A percentile compares a stretch with the other conserved stretches of the same genome.
These are phyloP conservation scores for Acronicta alni DNA, from an alignment of 2,888 invertebrate species.

Conservation along the genomic window DNA sequence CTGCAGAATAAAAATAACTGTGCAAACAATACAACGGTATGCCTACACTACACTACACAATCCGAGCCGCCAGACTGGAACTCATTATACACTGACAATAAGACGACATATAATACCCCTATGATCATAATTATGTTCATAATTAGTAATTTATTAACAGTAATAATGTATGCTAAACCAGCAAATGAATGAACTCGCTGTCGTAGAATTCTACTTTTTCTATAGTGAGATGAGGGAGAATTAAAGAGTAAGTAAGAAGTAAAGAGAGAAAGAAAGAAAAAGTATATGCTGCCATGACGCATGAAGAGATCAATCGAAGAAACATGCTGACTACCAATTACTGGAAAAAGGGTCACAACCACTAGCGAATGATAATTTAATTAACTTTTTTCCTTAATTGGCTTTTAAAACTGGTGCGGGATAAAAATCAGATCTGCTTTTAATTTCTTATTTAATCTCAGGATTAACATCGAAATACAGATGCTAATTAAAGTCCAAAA, in stretches of 20 bases:
- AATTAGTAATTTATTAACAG: slow-evolving; percentile 4
- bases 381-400: too few relatives aligned
- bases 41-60: slow-evolving; percentile 15
- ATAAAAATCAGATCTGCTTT: not conserved
- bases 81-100: slow-evolving; percentile 41
- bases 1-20: slow-evolving; percentile 30
- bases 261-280: too few relatives aligned
- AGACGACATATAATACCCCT: slow-evolving; percentile 19
- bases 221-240: too few relatives aligned
- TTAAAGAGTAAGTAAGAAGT: too few relatives aligned
- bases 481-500: slow-evolving; percentile 21
- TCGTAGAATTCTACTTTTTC: too few relatives aligned
- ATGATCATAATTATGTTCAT: slow-evolving; percentile 23
- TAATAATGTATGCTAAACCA: not conserved
- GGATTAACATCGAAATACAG: slow-evolving; percentile 1
- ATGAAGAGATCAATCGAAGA: too few relatives aligned
- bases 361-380: too few relatives aligned
- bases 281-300: too few relatives aligned
- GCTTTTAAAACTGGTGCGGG: too few relatives aligned
- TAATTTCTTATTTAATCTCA: slow-evolving; percentile 7
- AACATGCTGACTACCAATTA: too few relatives aligned
- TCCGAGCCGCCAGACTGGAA: slow-evolving; percentile 27
- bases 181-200: too few relatives aligned
- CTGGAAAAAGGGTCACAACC: too few relatives aligned
- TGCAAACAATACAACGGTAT: slow-evolving; percentile 27